Base-by-base conservation (phyloP, 2,797 vertebrate genomes). In the Acanthornis magna region DNA sequence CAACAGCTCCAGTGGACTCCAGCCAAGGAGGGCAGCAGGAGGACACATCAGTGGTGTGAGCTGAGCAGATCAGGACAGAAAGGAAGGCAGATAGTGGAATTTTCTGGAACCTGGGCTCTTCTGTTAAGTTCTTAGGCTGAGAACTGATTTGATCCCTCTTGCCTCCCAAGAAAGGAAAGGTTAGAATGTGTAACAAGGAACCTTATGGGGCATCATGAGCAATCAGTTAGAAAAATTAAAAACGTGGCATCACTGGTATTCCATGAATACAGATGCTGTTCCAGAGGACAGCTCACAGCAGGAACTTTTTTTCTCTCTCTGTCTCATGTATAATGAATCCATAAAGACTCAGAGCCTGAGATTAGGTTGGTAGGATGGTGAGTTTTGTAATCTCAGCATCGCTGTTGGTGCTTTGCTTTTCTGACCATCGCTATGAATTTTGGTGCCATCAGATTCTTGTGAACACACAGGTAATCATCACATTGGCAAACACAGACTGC, bases 81-180 rank as follows among this genome's bases (percentile, higher is more conserved):
- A 47, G 50, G 20, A n/a, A 63, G 68, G 50, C 25, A 73, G 34
- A 20, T 0, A 27, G 32, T n/a, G 15, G 32, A 5, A 40, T 36
- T 47, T 73, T 65, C 42, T 80, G 36, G 20, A 85, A 36, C 17
- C 57, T 36, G 11, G 29, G 7, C 14, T 76, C 18, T 47, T 72
- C 7, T 72, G 14, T 19, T 62, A 30, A 45, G 3, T 53, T 68
- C 26, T 47, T 54, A 45, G 34, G 25, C 30, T 13, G 71, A 67
- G 40, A 67, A 17, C 16, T 60, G 20, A n/a, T 55, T 23, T 48
- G 40, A 27, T 43, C 19, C 16, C 23, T 53, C 50, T 58, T 5
- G 1, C 3, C 4, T 17, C 5, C 29, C 12, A 16, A 26, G 18
- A 21, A 1, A 26, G 43, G 13, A 47, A 34, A 50, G 13, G 6